Evolutionary conservation across 2,888 invertebrate genomes (phyloP).

Genomic region (Allolobophora icterica): DNA sequence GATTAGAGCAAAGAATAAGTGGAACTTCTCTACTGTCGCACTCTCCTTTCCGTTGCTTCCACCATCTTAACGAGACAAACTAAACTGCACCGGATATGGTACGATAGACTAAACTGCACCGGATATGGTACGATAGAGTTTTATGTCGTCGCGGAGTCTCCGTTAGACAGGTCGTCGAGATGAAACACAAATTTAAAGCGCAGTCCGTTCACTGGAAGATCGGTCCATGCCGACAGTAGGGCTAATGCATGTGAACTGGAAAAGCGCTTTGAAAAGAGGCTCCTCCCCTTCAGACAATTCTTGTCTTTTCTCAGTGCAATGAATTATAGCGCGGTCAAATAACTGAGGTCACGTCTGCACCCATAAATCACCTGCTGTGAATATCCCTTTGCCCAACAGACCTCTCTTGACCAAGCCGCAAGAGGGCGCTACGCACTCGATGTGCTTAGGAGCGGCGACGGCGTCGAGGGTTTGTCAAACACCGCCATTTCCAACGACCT

Average conservation of each 20-base stretch:
- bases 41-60: background rate
- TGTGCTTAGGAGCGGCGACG: background rate
- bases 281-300: too few relatives aligned
- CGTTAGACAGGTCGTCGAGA: background rate
- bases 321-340: background rate
- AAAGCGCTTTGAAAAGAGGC: background rate
- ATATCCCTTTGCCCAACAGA: background rate
- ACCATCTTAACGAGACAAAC: background rate
- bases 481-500: background rate
- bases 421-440: background rate
- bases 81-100: background rate
- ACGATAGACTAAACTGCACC: background rate
- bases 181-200: background rate
- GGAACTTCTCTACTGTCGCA: background rate
- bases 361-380: too few relatives aligned
- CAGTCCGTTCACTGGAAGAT: too few relatives aligned
- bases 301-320: background rate
- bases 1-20: conserved; percentile 17
- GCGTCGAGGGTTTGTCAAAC: background rate
- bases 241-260: background rate
- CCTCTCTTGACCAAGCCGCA: background rate
- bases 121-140: background rate
- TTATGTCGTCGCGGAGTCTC: background rate
- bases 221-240: background rate
- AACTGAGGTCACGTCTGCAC: background rate